Base-by-base conservation (phyloP, 2,797 vertebrate species). In the Xenops minutus region DNA sequence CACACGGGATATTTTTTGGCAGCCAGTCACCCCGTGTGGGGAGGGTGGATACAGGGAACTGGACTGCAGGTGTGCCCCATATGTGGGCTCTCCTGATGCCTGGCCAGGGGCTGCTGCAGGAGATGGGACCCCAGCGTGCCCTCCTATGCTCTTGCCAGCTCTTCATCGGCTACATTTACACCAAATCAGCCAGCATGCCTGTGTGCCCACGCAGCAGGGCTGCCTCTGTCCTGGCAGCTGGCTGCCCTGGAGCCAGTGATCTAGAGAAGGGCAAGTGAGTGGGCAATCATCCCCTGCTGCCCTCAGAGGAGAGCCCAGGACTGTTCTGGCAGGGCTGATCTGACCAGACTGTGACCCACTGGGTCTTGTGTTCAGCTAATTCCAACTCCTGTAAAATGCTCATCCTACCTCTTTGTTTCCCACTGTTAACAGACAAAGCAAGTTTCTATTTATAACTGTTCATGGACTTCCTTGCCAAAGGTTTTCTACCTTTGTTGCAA, bases 301-400 rank as follows among this genome's bases (percentile, higher is more conserved):
- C 8, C 12, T 41, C 62, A 15, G 14, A 49, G 41, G 32, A 41
- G 18, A 7, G 27, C 8, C n/a, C 0, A 0, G n/a, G 7, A 5
- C 48, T 44, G 4, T 7, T 27, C 43, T 52, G 34, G n/a, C 1
- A 3, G 26, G 46, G 37, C 12, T 4, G 3, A 44, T 15, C 32
- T 49, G 29, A 18, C 15, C 20, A 54, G 49, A 9, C 18, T 67
- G 59, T 34, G 26, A 88, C 11, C 49, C 0, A 2, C 32, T 66
- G 44, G 10, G 49, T 93, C 59, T 74, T 0, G 0, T 17, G 67
- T 79, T n/a, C 34, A 77, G 34, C 36, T 87, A 51, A 46, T 91
- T 69, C 34, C 58, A 43, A 7, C 12, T 63, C 37, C 32, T 68
- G 27, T 30, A 59, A 93, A 94, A 73, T 0, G 0, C 34, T 13